Conservation (phyloP, 2,113 vertebrate genomes). For the Sigmodon hispidus region DNA sequence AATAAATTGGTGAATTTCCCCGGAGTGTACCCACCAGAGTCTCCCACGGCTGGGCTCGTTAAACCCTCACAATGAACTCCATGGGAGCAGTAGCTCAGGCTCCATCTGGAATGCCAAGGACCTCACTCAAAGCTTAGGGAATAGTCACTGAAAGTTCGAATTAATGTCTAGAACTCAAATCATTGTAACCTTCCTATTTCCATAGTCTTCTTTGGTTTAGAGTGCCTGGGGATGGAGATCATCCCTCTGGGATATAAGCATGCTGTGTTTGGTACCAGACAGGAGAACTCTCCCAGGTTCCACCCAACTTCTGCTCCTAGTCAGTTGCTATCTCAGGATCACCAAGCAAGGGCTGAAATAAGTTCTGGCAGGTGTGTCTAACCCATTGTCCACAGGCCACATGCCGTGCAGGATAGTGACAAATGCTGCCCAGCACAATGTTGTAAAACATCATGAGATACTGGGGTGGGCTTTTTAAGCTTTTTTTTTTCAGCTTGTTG, state of each 20-base stretch:
- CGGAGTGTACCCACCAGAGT: not conserved
- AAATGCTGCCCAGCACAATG: not conserved
- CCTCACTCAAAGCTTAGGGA: not conserved
- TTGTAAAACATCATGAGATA: not conserved
- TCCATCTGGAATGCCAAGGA: not conserved
- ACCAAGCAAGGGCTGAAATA: not conserved
- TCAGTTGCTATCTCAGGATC: not conserved
- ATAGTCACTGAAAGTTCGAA: not conserved
- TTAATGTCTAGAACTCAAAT: not conserved
- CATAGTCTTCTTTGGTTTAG: not conserved
- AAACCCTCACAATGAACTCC: not conserved
- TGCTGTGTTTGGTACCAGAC: not conserved
- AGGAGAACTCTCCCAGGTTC: not conserved
- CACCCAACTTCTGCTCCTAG: not conserved
- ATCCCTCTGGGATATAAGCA: not conserved
- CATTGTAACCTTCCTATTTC: not conserved
- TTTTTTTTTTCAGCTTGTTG: not conserved
- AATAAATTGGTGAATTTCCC: not conserved
- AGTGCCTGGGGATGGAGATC: not conserved
- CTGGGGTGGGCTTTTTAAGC: not conserved
- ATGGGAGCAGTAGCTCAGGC: not conserved
- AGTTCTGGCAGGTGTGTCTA: not conserved
- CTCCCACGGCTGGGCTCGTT: not conserved
- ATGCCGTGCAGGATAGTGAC: not conserved
- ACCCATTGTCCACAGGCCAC: not conserved